Evolutionary conservation across 2,888 invertebrate genomes (phyloP).

Genomic region (Lissocephala sabroskyi): DNA sequence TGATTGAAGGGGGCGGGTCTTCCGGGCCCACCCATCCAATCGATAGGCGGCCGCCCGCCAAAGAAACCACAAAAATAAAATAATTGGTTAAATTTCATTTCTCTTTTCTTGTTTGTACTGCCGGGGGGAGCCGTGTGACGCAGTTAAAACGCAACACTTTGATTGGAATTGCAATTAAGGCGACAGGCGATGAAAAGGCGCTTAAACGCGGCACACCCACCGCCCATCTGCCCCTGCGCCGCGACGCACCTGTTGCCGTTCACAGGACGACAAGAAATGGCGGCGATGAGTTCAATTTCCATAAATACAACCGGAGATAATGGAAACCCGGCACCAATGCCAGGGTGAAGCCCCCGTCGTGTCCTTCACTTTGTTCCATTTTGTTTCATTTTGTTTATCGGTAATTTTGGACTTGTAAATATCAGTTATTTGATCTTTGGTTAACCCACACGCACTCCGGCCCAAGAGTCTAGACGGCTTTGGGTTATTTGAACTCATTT

Average conservation of each 20-base stretch:
- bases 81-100: background rate
- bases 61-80: background rate
- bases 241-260: background rate
- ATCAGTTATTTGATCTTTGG: background rate
- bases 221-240: too few relatives aligned
- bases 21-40: too few relatives aligned
- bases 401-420: background rate
- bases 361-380: too few relatives aligned
- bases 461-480: conserved; percentile 30
- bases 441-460: background rate
- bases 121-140: background rate
- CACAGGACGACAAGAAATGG: background rate
- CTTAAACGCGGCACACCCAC: background rate
- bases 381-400: too few relatives aligned
- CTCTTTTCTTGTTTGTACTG: background rate
- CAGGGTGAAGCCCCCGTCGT: too few relatives aligned
- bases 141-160: background rate
- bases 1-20: too few relatives aligned
- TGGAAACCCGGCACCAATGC: too few relatives aligned
- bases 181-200: conserved; percentile 1
- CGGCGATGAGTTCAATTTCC: conserved; percentile 1
- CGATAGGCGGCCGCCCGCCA: too few relatives aligned
- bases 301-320: conserved; percentile 5
- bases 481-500: conserved; percentile 34
- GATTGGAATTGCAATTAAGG: conserved; percentile 4